These are phyloP conservation scores for Acomys russatus DNA, from an alignment of 2,797 vertebrate genomes.

Conservation along the genomic window DNA sequence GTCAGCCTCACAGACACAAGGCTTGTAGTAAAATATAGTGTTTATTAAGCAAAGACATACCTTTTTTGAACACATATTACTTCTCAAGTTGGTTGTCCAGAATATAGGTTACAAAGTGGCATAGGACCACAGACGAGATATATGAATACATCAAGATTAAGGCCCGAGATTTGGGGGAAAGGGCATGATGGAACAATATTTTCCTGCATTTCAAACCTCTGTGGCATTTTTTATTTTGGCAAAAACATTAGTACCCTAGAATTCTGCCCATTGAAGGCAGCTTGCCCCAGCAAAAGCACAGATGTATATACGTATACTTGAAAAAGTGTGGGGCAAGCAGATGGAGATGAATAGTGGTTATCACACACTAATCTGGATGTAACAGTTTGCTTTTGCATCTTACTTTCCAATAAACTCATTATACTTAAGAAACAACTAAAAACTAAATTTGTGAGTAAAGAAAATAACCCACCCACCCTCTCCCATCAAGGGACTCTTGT, in stretches of 20 bases:
- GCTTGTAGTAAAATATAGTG: constrained; percentile 61
- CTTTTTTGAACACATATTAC: neutral
- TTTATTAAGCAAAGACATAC: constrained; percentile 45
- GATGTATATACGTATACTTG: too few relatives aligned
- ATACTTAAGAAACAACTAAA: neutral
- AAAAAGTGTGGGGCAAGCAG: neutral
- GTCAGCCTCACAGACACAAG: constrained; percentile 82
- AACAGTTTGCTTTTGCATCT: neutral
- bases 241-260: neutral
- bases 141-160: neutral
- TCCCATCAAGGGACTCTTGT: neutral
- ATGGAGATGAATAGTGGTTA: neutral
- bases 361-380: neutral
- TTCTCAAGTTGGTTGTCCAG: neutral
- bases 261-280: neutral
- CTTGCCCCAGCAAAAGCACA: neutral
- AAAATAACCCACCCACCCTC: neutral
- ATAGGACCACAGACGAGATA: neutral
- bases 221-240: neutral
- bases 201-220: neutral
- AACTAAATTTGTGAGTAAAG: neutral
- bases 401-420: neutral
- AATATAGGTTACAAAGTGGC: neutral
- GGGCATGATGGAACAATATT: neutral
- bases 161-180: neutral